These are phyloP conservation scores for Trogon surrucura DNA, from an alignment of 2,113 vertebrate genomes.

Conservation along the genomic window DNA sequence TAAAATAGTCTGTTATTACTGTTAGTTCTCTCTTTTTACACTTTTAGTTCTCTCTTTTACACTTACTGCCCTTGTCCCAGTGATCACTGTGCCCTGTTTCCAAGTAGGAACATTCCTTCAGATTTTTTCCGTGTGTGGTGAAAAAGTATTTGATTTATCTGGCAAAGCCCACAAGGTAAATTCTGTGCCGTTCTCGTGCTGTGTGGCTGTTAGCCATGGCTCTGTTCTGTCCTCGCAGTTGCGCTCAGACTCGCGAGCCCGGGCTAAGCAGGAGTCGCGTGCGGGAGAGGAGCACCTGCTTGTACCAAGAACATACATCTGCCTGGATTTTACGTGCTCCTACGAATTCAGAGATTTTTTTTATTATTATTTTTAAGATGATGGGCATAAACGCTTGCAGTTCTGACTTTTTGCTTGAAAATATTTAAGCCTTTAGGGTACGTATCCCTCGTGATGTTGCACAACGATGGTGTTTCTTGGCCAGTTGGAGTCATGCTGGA, in stretches of 20 bases:
- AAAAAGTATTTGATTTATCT: not conserved
- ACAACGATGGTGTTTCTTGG: not conserved
- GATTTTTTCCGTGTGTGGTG: not conserved
- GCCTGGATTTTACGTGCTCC: not conserved
- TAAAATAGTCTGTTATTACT: not conserved
- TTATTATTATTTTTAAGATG: not conserved
- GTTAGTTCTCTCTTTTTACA: not conserved
- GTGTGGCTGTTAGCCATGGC: not conserved
- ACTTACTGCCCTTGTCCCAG: not conserved
- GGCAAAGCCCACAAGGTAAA: not conserved
- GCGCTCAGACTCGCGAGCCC: not conserved
- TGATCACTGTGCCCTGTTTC: not conserved
- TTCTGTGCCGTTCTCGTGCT: not conserved
- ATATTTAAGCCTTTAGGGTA: not conserved
- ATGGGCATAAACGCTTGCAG: not conserved
- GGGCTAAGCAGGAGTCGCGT: not conserved
- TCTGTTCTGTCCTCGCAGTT: not conserved
- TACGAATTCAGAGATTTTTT: not conserved
- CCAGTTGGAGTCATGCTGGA: slow-evolving; percentile 11
- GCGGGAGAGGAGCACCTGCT: not conserved
- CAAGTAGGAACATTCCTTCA: not conserved
- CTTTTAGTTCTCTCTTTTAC: not conserved
- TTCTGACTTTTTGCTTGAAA: not conserved
- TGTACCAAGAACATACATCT: not conserved
- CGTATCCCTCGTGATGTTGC: not conserved